A percentile compares a stretch with the other conserved stretches of the same genome.
phyloP scores from a whole-genome alignment of 2,888 invertebrate species.

The Anticlea derivata region DNA sequence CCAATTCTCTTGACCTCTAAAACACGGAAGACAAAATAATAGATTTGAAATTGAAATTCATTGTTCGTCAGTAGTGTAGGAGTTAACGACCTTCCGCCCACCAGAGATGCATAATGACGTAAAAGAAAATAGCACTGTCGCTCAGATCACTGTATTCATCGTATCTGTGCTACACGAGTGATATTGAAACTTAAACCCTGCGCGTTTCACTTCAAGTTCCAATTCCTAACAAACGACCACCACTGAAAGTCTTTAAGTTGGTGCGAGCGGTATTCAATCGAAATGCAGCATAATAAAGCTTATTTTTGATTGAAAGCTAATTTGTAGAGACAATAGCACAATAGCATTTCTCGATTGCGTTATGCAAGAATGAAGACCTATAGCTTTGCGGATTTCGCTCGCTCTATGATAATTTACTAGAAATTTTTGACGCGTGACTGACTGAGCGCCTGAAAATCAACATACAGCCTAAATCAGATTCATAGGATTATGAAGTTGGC shows the following conservation, averaged over 20 bases:
- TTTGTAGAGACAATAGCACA: slow-evolving; percentile 10
- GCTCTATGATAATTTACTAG: slow-evolving; percentile 32
- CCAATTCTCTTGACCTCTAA: background rate
- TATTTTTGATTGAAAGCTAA: background rate
- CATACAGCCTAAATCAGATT: no score
- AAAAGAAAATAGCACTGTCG: slow-evolving; percentile 5
- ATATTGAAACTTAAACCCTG: slow-evolving; percentile 1
- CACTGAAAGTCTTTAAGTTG: background rate
- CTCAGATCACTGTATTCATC: background rate
- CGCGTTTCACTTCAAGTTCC: background rate
- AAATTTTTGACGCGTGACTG: slow-evolving; percentile 12
- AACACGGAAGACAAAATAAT: slow-evolving; percentile 31
- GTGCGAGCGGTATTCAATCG: background rate
- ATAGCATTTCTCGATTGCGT: slow-evolving; percentile 34
- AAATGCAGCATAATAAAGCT: background rate
- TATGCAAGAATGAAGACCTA: slow-evolving; percentile 36
- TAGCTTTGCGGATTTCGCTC: slow-evolving; percentile 27
- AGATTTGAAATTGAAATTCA: slow-evolving; percentile 35
- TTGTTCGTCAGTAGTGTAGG: slow-evolving; percentile 31
- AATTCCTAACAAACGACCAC: background rate
- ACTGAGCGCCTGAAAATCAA: no score
- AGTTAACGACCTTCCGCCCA: slow-evolving; percentile 32
- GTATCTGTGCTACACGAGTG: background rate
- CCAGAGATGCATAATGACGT: slow-evolving; percentile 21
- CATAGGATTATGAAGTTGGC: no score